Evolutionary conservation across 2,113 vertebrate genomes (phyloP), one percentile per base, ranked within the genome.

Genomic region (Panthera tigris): DNA sequence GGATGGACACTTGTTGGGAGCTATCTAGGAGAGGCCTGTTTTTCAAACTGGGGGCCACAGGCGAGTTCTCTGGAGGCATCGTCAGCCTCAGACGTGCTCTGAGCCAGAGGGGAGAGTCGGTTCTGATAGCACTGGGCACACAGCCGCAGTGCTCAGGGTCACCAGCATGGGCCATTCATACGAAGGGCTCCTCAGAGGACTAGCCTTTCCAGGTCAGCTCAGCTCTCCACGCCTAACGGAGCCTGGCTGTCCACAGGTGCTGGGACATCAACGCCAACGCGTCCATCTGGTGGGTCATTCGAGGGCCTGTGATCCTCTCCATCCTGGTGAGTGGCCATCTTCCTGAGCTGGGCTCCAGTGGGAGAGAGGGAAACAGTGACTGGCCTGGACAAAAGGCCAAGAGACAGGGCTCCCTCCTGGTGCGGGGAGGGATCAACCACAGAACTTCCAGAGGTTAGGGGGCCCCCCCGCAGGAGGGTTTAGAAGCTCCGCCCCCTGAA

Each of bases 251-350:
- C 19, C 73, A 31, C 96, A 99, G 99, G 89, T 99, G 99, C 96
- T 99, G 99, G 99, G 99, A 99, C 97, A 99, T 99, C 89, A 99
- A 99, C 36, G 90, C 93, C 89, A 98, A 99, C 5, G 97, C 98
- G 5, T 99, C 98, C 98, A 98, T 99, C 95, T 99, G 99, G 99
- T 99, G 99, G 99, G 99, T 99, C 93, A 99, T 99, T 80, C 99
- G 99, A 98, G 99, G 99, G 61, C 99, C 99, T 27, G 98, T 99
- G 94, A 98, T 99, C 93, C 93, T 99, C 29, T 99, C 99, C 83
- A 99, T 99, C 98, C 99, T 98, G 97, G 99, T 99, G 99, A 99
- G 99, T 99, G 52, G 23, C 57, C 3, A 0, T 79, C 76, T 27
- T 80, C 33, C 39, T 16, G 25, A 50, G 27, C 39, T 76, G 39